Percentiles rank a stretch among this genome's conserved stretches.
Evolutionary conservation across 2,113 vertebrate genomes (phyloP).

Genomic region (Chlorodrepanis virens): DNA sequence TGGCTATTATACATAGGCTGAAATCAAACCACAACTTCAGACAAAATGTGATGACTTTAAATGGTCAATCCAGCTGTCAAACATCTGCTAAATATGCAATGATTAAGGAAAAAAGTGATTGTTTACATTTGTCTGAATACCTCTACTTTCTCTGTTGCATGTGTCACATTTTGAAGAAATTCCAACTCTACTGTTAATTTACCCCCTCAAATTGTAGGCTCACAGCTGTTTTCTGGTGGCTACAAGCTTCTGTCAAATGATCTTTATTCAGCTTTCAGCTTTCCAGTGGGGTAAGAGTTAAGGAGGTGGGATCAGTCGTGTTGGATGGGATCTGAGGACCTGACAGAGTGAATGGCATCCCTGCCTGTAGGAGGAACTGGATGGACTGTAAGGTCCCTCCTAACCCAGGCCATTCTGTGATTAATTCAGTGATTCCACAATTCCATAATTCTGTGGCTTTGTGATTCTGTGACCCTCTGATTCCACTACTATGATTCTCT

Average conservation of each 20-base stretch:
- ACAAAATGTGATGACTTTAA: constrained; percentile 21
- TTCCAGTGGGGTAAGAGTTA: background rate
- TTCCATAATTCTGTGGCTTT: background rate
- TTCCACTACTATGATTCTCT: background rate
- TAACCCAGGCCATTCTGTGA: background rate
- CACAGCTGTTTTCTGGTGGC: background rate
- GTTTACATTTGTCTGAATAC: background rate
- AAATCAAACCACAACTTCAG: constrained; percentile 22
- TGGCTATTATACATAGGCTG: background rate
- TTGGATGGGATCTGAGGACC: background rate
- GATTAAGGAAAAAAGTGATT: background rate
- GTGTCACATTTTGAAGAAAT: background rate
- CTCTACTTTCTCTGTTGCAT: background rate
- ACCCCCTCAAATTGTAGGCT: background rate
- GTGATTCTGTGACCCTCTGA: fast-evolving
- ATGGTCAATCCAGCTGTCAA: background rate
- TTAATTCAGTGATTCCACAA: background rate
- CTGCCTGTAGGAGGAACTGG: background rate
- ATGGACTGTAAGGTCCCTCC: background rate
- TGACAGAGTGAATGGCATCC: background rate
- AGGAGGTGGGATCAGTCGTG: background rate
- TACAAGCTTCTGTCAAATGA: background rate
- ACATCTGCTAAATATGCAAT: background rate
- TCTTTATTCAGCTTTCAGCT: background rate
- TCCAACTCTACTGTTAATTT: background rate